Evolutionary conservation across 30 jellyfish, hydroid and myxozoan species (phyloP), one percentile per base, ranked within the genome.

Genomic region (Pseudorhiza aurosa): DNA sequence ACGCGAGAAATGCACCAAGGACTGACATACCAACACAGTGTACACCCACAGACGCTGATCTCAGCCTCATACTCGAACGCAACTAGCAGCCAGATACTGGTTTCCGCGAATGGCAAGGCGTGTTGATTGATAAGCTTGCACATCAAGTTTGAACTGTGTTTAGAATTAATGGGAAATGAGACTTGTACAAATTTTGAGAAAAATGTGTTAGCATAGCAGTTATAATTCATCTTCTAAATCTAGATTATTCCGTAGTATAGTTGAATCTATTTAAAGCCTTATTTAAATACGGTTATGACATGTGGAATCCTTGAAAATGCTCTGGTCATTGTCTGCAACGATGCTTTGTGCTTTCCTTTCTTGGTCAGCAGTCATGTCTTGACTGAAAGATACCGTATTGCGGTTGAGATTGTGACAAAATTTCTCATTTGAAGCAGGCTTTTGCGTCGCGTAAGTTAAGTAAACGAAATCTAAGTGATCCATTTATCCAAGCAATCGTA

Each of bases 1-100:
- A 36, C 88, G 15, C 47, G 88, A 58, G 88, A 76, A 36, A 39
- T 76, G 42, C 88, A 76, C 35, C 88, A 76, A 58, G 88, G 88
- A 37, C 65, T 76, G 15, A 17, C 79, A 7, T 76, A 76, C 56
- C 88, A 76, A 59, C 88, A 76, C 18, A 42, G 78, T 55, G 58
- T 76, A 17, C 88, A 76, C 25, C 72, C 80, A 40, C 88, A 58
- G 43, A 36, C 88, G 21, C 55, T 76, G 37, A 39, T 76, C 18
- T 58, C 88, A 39, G 88, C 58, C 35, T 76, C 88, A 28, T 76
- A 76, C 22, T 44, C 88, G 8, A 76, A 75, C 18, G 68, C 88
- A 58, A 35, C 88, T 21, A 58, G 51, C 67, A 27, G n/a, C 11
- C 88, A 40, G 44, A 27, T 76, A 24, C 46, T 76, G 14, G 79